These are phyloP conservation scores for Ceramica pisi DNA, from an alignment of 2,888 invertebrate genomes.

Conservation along the genomic window DNA sequence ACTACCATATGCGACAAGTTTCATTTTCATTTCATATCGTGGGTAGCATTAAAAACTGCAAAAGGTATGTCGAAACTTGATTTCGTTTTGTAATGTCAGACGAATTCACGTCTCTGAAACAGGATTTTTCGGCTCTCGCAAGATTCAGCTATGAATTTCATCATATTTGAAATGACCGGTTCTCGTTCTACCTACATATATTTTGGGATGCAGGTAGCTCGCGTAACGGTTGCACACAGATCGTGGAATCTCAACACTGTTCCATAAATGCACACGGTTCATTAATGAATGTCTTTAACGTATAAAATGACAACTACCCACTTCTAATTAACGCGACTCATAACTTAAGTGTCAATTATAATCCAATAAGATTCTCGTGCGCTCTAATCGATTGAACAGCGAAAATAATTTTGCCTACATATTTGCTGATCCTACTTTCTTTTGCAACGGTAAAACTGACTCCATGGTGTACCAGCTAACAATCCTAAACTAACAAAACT, in stretches of 20 bases:
- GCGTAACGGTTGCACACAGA: slow-evolving; percentile 42
- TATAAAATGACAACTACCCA: slow-evolving; percentile 53
- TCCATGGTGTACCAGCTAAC: slow-evolving; percentile 49
- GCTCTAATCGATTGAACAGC: slow-evolving; percentile 75
- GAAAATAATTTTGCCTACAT: slow-evolving; percentile 75
- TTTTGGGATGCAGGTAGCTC: slow-evolving; percentile 36
- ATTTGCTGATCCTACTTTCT: slow-evolving; percentile 81
- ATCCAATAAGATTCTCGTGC: slow-evolving; percentile 82
- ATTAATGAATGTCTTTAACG: slow-evolving; percentile 51
- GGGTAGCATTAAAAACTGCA: slow-evolving; percentile 22
- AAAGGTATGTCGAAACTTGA: slow-evolving; percentile 1
- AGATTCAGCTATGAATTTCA: slow-evolving; percentile 8
- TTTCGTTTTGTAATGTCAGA: slow-evolving; percentile 21
- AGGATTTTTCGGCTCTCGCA: slow-evolving; percentile 6
- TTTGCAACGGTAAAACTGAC: slow-evolving; percentile 83
- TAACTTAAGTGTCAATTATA: slow-evolving; percentile 70
- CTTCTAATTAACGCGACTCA: slow-evolving; percentile 54
- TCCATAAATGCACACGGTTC: slow-evolving; percentile 43
- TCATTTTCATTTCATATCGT: slow-evolving; percentile 57
- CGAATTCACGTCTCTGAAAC: slow-evolving; percentile 9
- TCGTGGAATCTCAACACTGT: slow-evolving; percentile 48
- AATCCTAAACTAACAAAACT: slow-evolving; percentile 68
- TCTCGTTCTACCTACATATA: slow-evolving; percentile 11
- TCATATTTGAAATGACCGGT: slow-evolving; percentile 16
- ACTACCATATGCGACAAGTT: slow-evolving; percentile 46